Evolutionary conservation across 2,113 vertebrate species (phyloP), one percentile per base, ranked within the genome.

Genomic region (Seriola quinqueradiata): DNA sequence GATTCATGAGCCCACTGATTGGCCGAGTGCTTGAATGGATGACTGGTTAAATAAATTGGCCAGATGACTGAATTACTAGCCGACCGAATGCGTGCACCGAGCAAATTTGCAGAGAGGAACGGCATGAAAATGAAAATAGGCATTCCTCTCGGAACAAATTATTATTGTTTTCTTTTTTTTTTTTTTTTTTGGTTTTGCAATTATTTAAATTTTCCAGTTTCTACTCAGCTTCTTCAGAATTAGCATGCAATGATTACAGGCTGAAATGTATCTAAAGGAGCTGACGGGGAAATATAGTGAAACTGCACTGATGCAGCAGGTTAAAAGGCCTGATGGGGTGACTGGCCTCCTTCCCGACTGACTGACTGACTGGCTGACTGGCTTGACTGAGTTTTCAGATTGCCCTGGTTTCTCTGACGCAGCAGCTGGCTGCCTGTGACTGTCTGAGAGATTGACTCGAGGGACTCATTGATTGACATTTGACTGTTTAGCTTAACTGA

Each of bases 361-460:
- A 36, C 46, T 61, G 74, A 25, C 25, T 25, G 44, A 46, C 44
- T 19, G 52, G 28, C 46, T 61, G 74, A 52, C 78, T 58, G 77
- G 48, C 78, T 58, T 58, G 40, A 55, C 28, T 71, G 82, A 88
- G 7, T 34, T 64, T 66, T 67, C 19, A 73, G 69, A 81, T 75
- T 81, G 67, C 63, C 75, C 66, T 84, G 1, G 14, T 84, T 84
- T 60, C 55, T 64, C 55, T 78, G 60, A 78, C 23, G 65, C 75
- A 58, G 70, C 81, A 79, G 75, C 65, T 86, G 77, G 74, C 42
- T 55, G 46, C 36, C 60, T 81, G 83, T 77, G 73, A 75, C 70
- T 71, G 77, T 75, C 79, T 79, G 65, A 50, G 21, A 79, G 64
- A 73, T 44, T 79, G 75, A 87, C 23, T 82, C 23, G 13, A 3